A percentile compares a stretch with the other conserved stretches of the same genome.
Conservation (phyloP, 2,888 invertebrate species). For the Cylindroiulus punctatus region DNA sequence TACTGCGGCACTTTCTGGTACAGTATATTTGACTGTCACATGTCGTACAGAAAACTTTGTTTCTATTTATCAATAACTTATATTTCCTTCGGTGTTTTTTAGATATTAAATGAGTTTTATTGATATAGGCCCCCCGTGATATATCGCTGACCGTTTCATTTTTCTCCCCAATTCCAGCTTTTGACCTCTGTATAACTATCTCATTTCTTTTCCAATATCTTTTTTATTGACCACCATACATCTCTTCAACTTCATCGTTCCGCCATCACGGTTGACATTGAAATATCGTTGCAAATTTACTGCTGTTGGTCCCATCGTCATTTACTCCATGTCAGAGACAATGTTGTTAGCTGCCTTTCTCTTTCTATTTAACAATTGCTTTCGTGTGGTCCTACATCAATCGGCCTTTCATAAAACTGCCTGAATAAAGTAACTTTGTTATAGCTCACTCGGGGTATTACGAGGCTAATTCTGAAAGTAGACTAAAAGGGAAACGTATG, state of each 20-base stretch:
- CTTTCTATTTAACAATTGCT: conserved; percentile 29
- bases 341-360: conserved; percentile 47
- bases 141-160: conserved; percentile 23
- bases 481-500: not conserved
- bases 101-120: not conserved
- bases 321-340: conserved; percentile 40
- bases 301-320: conserved; percentile 39
- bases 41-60: not conserved
- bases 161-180: conserved; percentile 5
- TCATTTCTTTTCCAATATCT: conserved; percentile 48
- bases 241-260: conserved; percentile 48
- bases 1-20: no score
- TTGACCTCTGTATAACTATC: conserved; percentile 29
- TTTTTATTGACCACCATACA: conserved; percentile 52
- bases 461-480: conserved; percentile 23
- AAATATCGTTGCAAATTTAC: conserved; percentile 49
- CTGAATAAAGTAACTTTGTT: conserved; percentile 41
- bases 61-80: not conserved
- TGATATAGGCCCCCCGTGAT: not conserved
- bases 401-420: conserved; percentile 44
- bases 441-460: conserved; percentile 30
- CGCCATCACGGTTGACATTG: conserved; percentile 47
- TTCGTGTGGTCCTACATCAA: not conserved
- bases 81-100: not conserved
- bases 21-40: not conserved